Conservation (phyloP, 2,797 vertebrate genomes). For the Myripristis jacobus region DNA sequence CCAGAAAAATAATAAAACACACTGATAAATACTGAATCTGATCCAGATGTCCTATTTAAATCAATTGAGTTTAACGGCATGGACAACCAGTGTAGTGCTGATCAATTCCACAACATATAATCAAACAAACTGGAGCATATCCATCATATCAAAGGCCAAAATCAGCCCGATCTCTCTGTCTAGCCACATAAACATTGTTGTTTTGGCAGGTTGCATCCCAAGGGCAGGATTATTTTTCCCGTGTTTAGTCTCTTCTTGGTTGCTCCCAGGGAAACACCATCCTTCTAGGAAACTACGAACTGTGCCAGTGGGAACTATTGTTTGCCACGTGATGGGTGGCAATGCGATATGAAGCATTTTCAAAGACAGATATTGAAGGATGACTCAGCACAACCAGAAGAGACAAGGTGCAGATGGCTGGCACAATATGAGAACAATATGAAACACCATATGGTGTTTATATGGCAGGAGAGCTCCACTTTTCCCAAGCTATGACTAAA, state of each 20-base stretch:
- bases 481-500: too few relatives aligned
- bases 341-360: background rate
- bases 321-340: conserved; percentile 26
- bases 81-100: too few relatives aligned
- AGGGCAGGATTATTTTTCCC: conserved; percentile 1
- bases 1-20: too few relatives aligned
- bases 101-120: too few relatives aligned
- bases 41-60: too few relatives aligned
- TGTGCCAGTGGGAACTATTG: background rate
- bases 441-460: too few relatives aligned
- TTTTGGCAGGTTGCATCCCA: conserved; percentile 24
- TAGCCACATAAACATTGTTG: conserved; percentile 28
- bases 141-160: background rate
- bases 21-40: too few relatives aligned
- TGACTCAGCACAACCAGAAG: background rate
- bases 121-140: too few relatives aligned
- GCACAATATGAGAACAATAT: too few relatives aligned
- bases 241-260: conserved; percentile 9
- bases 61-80: too few relatives aligned
- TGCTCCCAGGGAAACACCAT: background rate
- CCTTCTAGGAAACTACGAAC: background rate
- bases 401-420: too few relatives aligned
- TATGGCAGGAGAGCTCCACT: too few relatives aligned
- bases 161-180: background rate
- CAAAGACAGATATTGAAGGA: conserved; percentile 6